Conservation (phyloP, 2,113 vertebrate genomes). For the Eulemur rufifrons region DNA sequence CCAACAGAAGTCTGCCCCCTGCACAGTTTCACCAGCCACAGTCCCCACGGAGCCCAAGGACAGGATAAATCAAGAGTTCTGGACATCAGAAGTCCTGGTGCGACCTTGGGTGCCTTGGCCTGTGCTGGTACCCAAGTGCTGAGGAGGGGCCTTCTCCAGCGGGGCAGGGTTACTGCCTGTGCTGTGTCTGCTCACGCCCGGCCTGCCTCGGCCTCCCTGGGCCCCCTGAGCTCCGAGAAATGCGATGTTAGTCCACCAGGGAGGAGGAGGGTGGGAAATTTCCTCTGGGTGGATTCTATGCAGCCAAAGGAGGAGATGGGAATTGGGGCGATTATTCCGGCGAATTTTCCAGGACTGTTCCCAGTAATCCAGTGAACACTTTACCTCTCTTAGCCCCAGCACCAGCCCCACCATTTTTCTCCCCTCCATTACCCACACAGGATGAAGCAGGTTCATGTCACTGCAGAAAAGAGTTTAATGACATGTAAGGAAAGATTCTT, state of each 20-base stretch:
- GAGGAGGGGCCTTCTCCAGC: constrained; percentile 64
- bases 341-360: background rate
- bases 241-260: background rate
- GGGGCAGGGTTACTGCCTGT: constrained; percentile 47
- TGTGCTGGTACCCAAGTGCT: constrained; percentile 50
- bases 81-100: constrained; percentile 71
- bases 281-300: background rate
- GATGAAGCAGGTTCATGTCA: background rate
- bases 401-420: background rate
- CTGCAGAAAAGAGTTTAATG: background rate
- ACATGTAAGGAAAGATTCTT: background rate
- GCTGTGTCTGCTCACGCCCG: background rate
- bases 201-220: background rate
- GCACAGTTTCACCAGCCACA: constrained; percentile 43
- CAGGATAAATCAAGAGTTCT: constrained; percentile 71
- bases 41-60: constrained; percentile 48
- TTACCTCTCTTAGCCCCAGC: background rate
- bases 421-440: background rate
- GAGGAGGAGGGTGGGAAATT: background rate
- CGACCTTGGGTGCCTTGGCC: constrained; percentile 78
- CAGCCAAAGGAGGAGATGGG: rapidly evolving
- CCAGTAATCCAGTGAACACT: background rate
- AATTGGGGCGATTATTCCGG: background rate
- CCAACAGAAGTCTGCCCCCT: background rate
- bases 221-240: background rate